A percentile compares a stretch with the other conserved stretches of the same genome.
Conservation (phyloP, 2,113 vertebrate species). For the Crotalus helleri region DNA sequence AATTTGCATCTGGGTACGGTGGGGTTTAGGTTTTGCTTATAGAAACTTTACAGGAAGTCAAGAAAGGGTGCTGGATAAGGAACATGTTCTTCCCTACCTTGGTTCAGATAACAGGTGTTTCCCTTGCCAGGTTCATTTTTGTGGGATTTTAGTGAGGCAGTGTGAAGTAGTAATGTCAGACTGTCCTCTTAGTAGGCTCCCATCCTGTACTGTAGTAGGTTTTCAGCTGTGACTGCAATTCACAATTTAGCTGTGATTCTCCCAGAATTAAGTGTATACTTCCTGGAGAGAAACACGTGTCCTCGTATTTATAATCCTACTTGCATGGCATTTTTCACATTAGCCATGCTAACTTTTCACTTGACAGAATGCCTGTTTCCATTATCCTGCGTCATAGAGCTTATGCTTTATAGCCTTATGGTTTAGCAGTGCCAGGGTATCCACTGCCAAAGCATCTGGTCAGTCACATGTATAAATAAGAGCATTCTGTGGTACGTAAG, state of each 20-base stretch:
- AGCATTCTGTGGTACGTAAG: constrained; percentile 29
- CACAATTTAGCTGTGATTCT: neutral
- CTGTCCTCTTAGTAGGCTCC: neutral
- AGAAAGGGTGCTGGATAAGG: neutral
- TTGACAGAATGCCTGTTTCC: constrained; percentile 23
- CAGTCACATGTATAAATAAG: constrained; percentile 24
- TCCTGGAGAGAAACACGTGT: neutral
- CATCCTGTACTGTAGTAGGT: neutral
- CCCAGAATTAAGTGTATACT: neutral
- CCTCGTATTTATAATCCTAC: neutral
- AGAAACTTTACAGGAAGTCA: neutral
- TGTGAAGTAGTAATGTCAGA: neutral
- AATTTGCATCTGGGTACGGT: neutral
- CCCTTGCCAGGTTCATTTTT: neutral
- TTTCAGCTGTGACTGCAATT: neutral
- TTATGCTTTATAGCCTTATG: constrained; percentile 56
- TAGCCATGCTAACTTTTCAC: constrained; percentile 3
- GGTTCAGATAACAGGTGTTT: neutral
- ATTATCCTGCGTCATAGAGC: constrained; percentile 41
- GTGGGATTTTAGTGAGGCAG: neutral
- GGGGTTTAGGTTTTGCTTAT: neutral
- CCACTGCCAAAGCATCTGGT: constrained; percentile 61
- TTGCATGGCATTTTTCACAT: constrained; percentile 24
- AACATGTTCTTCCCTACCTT: neutral
- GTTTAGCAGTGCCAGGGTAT: constrained; percentile 40